These are phyloP conservation scores for Nesidiocoris tenuis DNA, from an alignment of 2,888 invertebrate species.

Conservation along the genomic window DNA sequence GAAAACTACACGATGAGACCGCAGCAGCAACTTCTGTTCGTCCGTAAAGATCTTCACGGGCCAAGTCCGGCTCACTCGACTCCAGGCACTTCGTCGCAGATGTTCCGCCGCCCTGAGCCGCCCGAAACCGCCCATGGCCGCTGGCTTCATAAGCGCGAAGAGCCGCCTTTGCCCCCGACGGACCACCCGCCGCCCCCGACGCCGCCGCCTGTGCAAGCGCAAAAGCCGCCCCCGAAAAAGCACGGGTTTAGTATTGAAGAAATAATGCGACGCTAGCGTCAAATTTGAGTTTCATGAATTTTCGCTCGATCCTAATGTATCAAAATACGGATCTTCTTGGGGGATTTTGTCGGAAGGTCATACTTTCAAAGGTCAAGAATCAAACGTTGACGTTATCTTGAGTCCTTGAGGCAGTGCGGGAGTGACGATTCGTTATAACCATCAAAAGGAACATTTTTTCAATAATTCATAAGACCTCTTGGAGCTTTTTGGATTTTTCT, in stretches of 20 bases:
- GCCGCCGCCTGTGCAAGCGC: conserved; percentile 52
- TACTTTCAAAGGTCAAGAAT: no score
- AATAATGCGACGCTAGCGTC: conserved; percentile 74
- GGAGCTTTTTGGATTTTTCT: no score
- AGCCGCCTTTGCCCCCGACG: conserved; percentile 38
- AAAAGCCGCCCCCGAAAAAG: conserved; percentile 59
- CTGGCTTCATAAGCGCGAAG: conserved; percentile 14
- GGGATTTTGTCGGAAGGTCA: no score
- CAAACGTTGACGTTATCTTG: no score
- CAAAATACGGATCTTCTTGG: neutral
- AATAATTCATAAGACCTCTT: no score
- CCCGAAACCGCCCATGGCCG: conserved; percentile 50
- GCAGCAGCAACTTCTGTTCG: conserved; percentile 61
- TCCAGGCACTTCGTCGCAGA: conserved; percentile 68
- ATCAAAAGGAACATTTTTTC: no score
- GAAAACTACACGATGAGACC: conserved; percentile 71
- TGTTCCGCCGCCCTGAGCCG: conserved; percentile 50
- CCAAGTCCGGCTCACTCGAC: conserved; percentile 63
- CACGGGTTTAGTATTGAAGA: conserved; percentile 89
- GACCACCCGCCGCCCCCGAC: conserved; percentile 30
- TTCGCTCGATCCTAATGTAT: no score
- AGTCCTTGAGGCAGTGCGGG: no score
- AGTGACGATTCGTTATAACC: no score
- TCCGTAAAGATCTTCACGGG: conserved; percentile 67
- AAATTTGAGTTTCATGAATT: no score